Base-by-base conservation (phyloP, 2,888 invertebrate genomes). In the Scaeva pyrastri region DNA sequence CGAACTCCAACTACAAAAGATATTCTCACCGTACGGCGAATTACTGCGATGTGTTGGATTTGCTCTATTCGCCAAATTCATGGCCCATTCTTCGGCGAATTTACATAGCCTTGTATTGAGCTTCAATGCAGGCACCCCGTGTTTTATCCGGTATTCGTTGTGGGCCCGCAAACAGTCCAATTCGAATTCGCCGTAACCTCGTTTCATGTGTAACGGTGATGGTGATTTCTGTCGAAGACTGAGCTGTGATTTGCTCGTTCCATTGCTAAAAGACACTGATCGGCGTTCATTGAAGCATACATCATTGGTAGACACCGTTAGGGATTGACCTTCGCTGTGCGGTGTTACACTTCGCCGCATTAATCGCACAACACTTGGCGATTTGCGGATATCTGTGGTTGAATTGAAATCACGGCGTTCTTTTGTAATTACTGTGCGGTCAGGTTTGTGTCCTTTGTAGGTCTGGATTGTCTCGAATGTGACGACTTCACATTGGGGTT, bases 1-100 rank as follows among this genome's bases (percentile, higher is more conserved):
- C 4, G 96, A 95, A 70, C 96, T 96, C 95, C 96, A 96, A 89
- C 96, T 94, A 89, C 95, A 96, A 91, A 95, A 97, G 88, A 97
- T 95, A 90, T 97, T 97, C 91, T 97, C 97, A 0, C 97, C 97
- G 89, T 96, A 96, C 52, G 96, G 96, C 87, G 95, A 95, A 89
- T 96, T 95, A 56, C 95, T 95, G 70, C 96, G 94, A 90, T 97
- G 97, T 88, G 96, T 95, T 88, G 96, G 93, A 89, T 93, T 93
- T 31, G 96, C 96, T 89, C 93, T 95, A 64, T 94, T 94, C 0
- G 95, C 95, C 74, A 97, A 48, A 74, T 89, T 88, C 76, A 88
- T 95, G 0, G 96, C 95, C 96, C 96, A 96, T 89, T 95, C 95
- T 89, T 96, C 95, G 41, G 95, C 95, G 89, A 95, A 95, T 90